Conservation (phyloP, 2,113 vertebrate species). For the Axis porcinus region DNA sequence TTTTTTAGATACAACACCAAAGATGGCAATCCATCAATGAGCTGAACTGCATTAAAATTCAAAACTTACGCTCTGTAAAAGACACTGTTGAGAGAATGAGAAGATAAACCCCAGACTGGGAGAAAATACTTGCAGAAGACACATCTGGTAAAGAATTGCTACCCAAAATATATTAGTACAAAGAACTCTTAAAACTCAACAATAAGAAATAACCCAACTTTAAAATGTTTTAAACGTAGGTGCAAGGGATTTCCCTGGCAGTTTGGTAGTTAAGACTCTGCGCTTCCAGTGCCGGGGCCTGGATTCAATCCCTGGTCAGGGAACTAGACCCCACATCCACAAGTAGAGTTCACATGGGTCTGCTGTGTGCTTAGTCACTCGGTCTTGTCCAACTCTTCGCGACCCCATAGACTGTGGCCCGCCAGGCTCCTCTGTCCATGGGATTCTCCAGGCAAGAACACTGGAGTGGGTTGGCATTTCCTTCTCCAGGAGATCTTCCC, state of each 20-base stretch:
- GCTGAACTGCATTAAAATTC: neutral
- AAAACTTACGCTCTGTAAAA: neutral
- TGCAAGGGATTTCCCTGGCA: neutral
- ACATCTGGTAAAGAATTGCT: neutral
- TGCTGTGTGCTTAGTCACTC: neutral
- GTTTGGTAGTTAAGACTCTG: neutral
- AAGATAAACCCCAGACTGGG: neutral
- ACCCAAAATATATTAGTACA: neutral
- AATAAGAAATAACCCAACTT: neutral
- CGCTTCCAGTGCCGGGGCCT: neutral
- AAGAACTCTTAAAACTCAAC: neutral
- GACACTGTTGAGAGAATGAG: neutral
- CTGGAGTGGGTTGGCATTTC: neutral
- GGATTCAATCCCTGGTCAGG: neutral
- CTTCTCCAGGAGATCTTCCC: neutral
- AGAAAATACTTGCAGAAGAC: neutral
- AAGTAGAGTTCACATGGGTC: neutral
- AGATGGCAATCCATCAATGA: neutral
- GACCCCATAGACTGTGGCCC: neutral
- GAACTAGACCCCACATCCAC: neutral
- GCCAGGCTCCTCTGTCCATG: neutral
- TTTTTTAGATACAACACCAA: neutral
- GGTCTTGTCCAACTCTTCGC: accelerated
- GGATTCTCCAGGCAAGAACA: neutral
- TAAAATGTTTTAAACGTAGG: neutral